Base-by-base conservation (phyloP, 2,888 invertebrate genomes). In the Andrena marginata region DNA sequence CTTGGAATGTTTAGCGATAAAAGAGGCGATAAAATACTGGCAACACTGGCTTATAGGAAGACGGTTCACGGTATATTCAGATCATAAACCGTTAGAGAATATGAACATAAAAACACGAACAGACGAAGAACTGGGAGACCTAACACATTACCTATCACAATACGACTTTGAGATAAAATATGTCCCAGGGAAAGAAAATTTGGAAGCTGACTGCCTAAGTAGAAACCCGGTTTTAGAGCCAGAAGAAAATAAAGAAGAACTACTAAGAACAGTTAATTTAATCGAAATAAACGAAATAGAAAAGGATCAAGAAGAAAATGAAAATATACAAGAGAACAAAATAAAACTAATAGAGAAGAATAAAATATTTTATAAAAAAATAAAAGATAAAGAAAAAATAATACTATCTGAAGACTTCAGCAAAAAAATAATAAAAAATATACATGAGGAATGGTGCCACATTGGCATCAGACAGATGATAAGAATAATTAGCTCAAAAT, bases 1-100 rank as follows among this genome's bases (percentile, higher is more conserved):
- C 56, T 68, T 90, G 31, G 87, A 90, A 85, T 87, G 85, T 62
- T 63, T 85, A 54, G 88, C 88, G 1, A 90, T 90, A 35, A 35
- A 35, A 35, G 35, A 35, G 10, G 35, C 35, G 10, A 10, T 35
- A 10, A 35, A 35, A 35, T 90, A 81, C 60, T 89, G 88, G 86
- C 85, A 89, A 65, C 80, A 87, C 71, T 85, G 85, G 77, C 70
- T 87, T 1, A 83, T 87, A 26, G 82, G 64, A 56, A 80, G 51
- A 42, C 64, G 5, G 29, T 31, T 31, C 6, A 31, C 31, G 6
- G 31, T 31, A 31, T 31, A 31, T 6, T 31, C 31, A 31, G 31
- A 31, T 6, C 31, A 31, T 31, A 31, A 31, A 6, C 31, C 31
- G 6, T 6, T 31, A 6, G 31, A 31, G 6, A 31, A 6, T 31